These are phyloP conservation scores for Phyllostomus discolor DNA, from an alignment of 2,113 vertebrate genomes.

Conservation along the genomic window DNA sequence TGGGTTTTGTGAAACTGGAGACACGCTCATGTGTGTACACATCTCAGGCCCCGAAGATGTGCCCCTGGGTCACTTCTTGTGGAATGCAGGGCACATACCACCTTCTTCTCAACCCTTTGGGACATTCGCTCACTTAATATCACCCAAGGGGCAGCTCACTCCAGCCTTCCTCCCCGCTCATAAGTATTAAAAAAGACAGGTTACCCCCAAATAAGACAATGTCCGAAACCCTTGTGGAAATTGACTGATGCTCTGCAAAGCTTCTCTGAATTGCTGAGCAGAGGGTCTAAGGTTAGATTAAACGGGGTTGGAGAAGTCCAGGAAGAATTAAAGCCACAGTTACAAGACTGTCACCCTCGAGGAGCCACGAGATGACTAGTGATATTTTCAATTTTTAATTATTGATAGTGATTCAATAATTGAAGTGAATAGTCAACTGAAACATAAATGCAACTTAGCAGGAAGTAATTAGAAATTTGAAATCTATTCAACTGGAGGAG, in stretches of 20 bases:
- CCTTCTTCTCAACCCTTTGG: background rate
- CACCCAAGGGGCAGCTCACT: background rate
- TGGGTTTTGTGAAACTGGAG: background rate
- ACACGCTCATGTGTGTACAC: background rate
- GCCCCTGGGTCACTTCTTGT: background rate
- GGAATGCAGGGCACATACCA: background rate
- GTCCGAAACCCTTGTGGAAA: background rate
- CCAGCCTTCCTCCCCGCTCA: background rate
- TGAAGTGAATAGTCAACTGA: constrained; percentile 77
- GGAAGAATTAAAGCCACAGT: background rate
- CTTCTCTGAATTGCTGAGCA: background rate
- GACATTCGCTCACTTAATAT: background rate
- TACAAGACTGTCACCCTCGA: background rate
- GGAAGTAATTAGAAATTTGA: constrained; percentile 77
- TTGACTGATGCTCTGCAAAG: background rate
- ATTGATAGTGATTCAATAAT: constrained; percentile 73
- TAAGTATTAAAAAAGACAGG: background rate
- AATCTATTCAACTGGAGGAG: background rate
- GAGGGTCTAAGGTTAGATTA: background rate
- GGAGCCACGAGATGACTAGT: constrained; percentile 60
- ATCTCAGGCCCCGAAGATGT: no score
- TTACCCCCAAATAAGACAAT: background rate
- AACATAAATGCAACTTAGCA: constrained; percentile 70
- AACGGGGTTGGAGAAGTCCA: background rate
- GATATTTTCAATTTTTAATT: constrained; percentile 52